phyloP scores from a whole-genome alignment of 2,113 vertebrate genomes.

The Ictalurus furcatus region DNA sequence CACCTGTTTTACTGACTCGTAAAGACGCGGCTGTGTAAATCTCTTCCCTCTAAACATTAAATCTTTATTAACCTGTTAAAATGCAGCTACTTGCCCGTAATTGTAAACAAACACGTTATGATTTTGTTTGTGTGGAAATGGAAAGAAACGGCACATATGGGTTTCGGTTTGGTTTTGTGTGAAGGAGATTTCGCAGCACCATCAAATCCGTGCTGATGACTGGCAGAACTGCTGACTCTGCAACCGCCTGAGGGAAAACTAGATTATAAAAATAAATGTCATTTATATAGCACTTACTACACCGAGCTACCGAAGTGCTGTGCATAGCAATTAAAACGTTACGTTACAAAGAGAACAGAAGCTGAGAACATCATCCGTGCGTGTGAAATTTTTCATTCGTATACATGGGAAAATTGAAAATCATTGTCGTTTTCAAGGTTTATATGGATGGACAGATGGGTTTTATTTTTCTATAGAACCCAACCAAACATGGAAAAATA shows the following conservation, averaged over 20 bases:
- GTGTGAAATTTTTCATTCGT: background rate
- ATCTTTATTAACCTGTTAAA: constrained; percentile 46
- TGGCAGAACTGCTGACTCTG: constrained; percentile 6
- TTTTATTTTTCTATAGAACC: background rate
- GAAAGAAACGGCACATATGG: background rate
- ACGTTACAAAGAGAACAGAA: background rate
- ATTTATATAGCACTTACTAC: background rate
- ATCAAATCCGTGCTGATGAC: background rate
- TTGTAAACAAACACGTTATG: constrained; percentile 20
- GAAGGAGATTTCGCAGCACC: background rate
- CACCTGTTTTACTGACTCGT: constrained; percentile 47
- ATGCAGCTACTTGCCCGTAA: constrained; percentile 32
- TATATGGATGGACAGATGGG: background rate
- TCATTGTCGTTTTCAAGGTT: too few relatives aligned
- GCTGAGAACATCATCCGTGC: background rate
- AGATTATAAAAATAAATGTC: background rate
- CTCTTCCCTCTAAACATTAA: constrained; percentile 11
- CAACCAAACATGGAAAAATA: background rate
- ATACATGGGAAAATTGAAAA: background rate
- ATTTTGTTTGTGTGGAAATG: constrained; percentile 20
- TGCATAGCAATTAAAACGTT: background rate
- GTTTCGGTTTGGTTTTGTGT: background rate
- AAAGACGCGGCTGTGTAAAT: constrained; percentile 43
- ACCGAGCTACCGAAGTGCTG: background rate
- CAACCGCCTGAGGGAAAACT: background rate